These are phyloP conservation scores for Acromyrmex charruanus DNA, from an alignment of 1,140 invertebrate species.

Conservation along the genomic window DNA sequence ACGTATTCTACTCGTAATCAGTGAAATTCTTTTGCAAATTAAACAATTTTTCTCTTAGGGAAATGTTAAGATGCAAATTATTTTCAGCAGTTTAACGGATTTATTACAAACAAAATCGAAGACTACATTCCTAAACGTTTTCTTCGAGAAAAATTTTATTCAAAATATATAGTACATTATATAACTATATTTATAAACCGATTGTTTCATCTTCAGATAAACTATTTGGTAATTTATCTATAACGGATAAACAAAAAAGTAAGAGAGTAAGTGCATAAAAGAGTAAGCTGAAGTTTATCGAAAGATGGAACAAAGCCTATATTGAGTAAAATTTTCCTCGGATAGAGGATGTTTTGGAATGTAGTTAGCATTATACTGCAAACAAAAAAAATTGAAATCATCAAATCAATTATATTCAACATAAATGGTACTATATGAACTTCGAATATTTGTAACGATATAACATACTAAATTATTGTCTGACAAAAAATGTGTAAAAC, in stretches of 20 bases:
- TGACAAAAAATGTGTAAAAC: slow-evolving; percentile 35
- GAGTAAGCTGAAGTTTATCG: too few relatives aligned
- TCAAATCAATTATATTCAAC: not conserved
- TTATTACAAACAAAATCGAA: not conserved
- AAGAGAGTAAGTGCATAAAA: too few relatives aligned
- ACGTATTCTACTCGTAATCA: not conserved
- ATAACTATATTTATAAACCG: too few relatives aligned
- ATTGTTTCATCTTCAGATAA: too few relatives aligned
- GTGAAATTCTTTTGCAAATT: not conserved
- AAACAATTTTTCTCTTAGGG: not conserved
- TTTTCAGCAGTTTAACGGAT: not conserved
- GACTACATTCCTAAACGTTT: too few relatives aligned
- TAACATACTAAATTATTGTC: not conserved
- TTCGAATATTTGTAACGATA: not conserved
- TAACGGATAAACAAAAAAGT: too few relatives aligned
- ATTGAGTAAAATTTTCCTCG: too few relatives aligned
- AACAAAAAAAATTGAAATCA: not conserved
- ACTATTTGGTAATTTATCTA: too few relatives aligned
- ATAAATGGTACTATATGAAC: not conserved
- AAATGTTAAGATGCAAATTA: not conserved
- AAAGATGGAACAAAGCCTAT: too few relatives aligned
- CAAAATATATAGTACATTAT: too few relatives aligned
- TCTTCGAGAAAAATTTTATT: too few relatives aligned
- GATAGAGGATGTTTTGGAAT: too few relatives aligned
- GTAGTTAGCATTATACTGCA: not conserved